Conservation (phyloP, 2,888 invertebrate genomes). For the Linnaemya tessellans region DNA sequence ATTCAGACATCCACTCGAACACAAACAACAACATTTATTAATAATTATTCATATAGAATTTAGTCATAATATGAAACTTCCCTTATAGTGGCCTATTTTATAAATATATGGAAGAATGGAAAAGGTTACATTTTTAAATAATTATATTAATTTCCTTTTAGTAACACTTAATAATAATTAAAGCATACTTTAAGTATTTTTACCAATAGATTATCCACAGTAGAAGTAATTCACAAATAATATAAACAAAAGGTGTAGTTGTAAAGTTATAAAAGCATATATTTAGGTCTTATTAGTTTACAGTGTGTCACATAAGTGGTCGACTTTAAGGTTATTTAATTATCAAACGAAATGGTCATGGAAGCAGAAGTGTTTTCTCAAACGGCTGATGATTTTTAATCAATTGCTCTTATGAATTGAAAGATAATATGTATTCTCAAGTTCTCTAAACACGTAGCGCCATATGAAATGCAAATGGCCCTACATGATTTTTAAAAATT, state of each 20-base stretch:
- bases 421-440: too few relatives aligned
- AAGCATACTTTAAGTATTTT: conserved; percentile 65
- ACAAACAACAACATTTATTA: conserved; percentile 18
- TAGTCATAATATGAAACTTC: conserved; percentile 28
- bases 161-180: conserved; percentile 6
- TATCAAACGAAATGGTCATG: not conserved
- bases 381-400: too few relatives aligned
- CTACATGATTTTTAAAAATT: too few relatives aligned
- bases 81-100: conserved; percentile 39
- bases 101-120: not conserved
- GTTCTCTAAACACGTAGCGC: too few relatives aligned
- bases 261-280: conserved; percentile 10
- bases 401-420: too few relatives aligned
- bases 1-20: not conserved
- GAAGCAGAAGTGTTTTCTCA: not conserved
- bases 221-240: conserved; percentile 52
- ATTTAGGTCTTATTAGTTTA: conserved; percentile 47
- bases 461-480: too few relatives aligned
- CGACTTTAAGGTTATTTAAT: not conserved
- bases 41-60: conserved; percentile 13
- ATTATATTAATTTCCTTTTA: not conserved
- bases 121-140: conserved; percentile 3
- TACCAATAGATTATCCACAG: conserved; percentile 38
- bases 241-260: not conserved
- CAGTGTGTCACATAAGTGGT: not conserved